These are phyloP conservation scores for Drosophila limbata DNA, from an alignment of 2,888 invertebrate genomes.

Conservation along the genomic window DNA sequence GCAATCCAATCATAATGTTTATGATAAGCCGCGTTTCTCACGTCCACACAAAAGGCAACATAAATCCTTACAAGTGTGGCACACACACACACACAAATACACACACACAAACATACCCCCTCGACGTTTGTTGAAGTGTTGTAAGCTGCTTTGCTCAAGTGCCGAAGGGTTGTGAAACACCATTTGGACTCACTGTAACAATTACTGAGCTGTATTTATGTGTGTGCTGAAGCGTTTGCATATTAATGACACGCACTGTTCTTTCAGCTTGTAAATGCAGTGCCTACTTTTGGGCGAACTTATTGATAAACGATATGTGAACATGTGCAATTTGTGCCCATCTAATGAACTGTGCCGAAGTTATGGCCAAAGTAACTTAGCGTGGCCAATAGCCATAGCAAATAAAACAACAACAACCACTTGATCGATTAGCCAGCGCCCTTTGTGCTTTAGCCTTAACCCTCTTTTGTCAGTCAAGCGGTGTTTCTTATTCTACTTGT, in stretches of 20 bases:
- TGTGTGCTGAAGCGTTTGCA: constrained; percentile 46
- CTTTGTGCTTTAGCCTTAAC: constrained; percentile 66
- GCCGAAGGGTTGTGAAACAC: constrained; percentile 56
- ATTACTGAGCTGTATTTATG: constrained; percentile 10
- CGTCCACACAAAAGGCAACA: constrained; percentile 56
- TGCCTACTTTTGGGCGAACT: constrained; percentile 57
- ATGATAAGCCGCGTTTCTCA: constrained; percentile 64
- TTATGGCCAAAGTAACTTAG: constrained; percentile 40
- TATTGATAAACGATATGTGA: constrained; percentile 57
- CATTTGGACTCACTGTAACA: constrained; percentile 19
- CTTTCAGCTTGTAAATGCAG: constrained; percentile 18
- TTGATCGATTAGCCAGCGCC: constrained; percentile 65
- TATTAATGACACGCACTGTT: constrained; percentile 46
- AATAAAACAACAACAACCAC: constrained; percentile 26
- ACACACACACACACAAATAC: constrained; percentile 5
- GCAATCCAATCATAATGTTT: constrained; percentile 71
- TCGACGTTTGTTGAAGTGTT: constrained; percentile 61
- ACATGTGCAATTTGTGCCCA: constrained; percentile 35
- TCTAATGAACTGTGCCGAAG: constrained; percentile 61
- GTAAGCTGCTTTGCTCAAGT: constrained; percentile 80
- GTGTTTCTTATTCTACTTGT: constrained; percentile 1
- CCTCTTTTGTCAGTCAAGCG: constrained; percentile 59
- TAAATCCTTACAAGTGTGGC: constrained; percentile 72
- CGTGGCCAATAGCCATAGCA: constrained; percentile 9
- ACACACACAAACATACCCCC: constrained; percentile 19